Conservation (phyloP, 2,113 vertebrate genomes). For the Hippocampus zosterae region DNA sequence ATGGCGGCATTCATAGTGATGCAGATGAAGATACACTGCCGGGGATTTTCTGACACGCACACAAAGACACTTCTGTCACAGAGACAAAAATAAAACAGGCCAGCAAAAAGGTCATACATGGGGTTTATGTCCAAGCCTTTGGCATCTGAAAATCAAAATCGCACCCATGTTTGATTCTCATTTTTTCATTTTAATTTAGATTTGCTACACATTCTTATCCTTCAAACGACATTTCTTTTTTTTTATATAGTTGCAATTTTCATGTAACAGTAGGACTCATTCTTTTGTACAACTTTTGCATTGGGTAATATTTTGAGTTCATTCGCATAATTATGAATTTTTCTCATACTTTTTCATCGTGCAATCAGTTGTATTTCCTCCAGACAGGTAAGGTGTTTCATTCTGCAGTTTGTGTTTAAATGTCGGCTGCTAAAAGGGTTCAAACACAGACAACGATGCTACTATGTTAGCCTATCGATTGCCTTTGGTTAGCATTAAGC, state of each 20-base stretch:
- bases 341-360: background rate
- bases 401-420: background rate
- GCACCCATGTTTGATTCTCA: too few relatives aligned
- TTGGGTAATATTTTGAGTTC: too few relatives aligned
- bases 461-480: too few relatives aligned
- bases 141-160: background rate
- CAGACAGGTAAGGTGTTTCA: too few relatives aligned
- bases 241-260: background rate
- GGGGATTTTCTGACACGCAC: slow-evolving; percentile 53
- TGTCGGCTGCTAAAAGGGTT: background rate
- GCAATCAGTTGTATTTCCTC: too few relatives aligned
- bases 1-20: slow-evolving; percentile 47
- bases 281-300: background rate
- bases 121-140: slow-evolving; percentile 26
- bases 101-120: slow-evolving; percentile 34
- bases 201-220: background rate
- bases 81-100: slow-evolving; percentile 24
- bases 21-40: slow-evolving; percentile 16
- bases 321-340: too few relatives aligned
- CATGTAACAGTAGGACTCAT: background rate
- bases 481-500: background rate
- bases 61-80: slow-evolving; percentile 68
- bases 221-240: background rate
- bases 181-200: background rate
- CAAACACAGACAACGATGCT: background rate